Evolutionary conservation across 2,888 invertebrate genomes (phyloP).

Genomic region (Luperina nickerlii): DNA sequence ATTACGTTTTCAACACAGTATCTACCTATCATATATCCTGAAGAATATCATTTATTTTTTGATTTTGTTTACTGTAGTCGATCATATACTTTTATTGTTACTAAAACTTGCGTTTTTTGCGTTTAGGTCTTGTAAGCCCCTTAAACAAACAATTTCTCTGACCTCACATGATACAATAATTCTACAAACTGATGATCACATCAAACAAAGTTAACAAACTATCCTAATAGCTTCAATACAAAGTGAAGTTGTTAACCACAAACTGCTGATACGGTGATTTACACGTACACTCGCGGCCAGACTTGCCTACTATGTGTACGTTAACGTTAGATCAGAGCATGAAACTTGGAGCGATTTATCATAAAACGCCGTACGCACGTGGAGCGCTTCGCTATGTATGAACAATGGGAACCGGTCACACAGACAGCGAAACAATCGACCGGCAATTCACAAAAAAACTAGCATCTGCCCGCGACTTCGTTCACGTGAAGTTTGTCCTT

Average conservation of each 20-base stretch:
- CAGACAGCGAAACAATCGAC: constrained; percentile 31
- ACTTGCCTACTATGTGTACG: constrained; percentile 42
- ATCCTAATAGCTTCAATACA: constrained; percentile 25
- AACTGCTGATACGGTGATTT: constrained; percentile 40
- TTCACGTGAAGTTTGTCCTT: background rate
- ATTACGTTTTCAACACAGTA: too few species aligned
- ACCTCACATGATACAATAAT: background rate
- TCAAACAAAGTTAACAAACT: constrained; percentile 3
- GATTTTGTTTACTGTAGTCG: too few species aligned
- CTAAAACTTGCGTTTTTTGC: too few species aligned
- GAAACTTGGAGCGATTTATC: constrained; percentile 75
- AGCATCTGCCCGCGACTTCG: background rate
- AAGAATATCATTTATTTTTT: too few species aligned
- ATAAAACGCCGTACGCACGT: constrained; percentile 73
- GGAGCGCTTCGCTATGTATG: constrained; percentile 65
- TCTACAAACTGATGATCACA: background rate
- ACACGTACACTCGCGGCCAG: constrained; percentile 18
- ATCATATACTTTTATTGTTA: too few species aligned
- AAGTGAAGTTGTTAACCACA: constrained; percentile 27
- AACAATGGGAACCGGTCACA: constrained; percentile 56
- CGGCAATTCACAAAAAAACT: too few species aligned
- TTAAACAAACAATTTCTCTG: background rate
- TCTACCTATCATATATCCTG: too few species aligned
- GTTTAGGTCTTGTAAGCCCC: too few species aligned
- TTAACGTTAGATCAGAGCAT: constrained; percentile 61